Percentiles rank a stretch among this genome's conserved stretches.
Evolutionary conservation across 2,888 invertebrate species (phyloP).

Genomic region (Sialis lutaria): DNA sequence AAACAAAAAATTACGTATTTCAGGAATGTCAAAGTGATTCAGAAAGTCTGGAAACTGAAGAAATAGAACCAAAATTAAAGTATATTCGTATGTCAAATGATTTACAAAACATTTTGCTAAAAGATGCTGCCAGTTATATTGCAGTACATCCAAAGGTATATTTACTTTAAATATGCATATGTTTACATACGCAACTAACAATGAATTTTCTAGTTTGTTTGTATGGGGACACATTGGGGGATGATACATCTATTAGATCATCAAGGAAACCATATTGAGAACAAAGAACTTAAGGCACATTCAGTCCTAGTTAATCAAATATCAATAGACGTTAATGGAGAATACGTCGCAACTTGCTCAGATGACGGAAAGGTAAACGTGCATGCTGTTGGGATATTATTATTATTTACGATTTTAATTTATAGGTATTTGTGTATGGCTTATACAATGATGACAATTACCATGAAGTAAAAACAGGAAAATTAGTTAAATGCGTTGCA

Average conservation of each 20-base stretch:
- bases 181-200: not conserved
- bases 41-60: constrained; percentile 31
- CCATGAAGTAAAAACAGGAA: constrained; percentile 57
- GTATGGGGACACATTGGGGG: constrained; percentile 86
- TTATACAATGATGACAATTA: constrained; percentile 72
- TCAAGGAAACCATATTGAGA: constrained; percentile 65
- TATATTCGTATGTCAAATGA: constrained; percentile 82
- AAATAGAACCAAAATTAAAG: constrained; percentile 76
- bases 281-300: constrained; percentile 59
- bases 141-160: constrained; percentile 78
- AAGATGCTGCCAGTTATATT: constrained; percentile 80
- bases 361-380: constrained; percentile 62
- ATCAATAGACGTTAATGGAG: constrained; percentile 85
- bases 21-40: constrained; percentile 9
- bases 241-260: constrained; percentile 80
- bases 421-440: constrained; percentile 62
- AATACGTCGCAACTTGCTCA: constrained; percentile 82
- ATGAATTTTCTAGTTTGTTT: constrained; percentile 49
- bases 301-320: constrained; percentile 87
- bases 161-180: constrained; percentile 2
- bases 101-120: constrained; percentile 63
- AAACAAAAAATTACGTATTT: not conserved
- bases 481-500: constrained; percentile 71
- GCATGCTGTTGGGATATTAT: constrained; percentile 3
- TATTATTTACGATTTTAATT: constrained; percentile 2